These are phyloP conservation scores for Myocastor coypus DNA, from an alignment of 2,113 vertebrate species.

Conservation along the genomic window DNA sequence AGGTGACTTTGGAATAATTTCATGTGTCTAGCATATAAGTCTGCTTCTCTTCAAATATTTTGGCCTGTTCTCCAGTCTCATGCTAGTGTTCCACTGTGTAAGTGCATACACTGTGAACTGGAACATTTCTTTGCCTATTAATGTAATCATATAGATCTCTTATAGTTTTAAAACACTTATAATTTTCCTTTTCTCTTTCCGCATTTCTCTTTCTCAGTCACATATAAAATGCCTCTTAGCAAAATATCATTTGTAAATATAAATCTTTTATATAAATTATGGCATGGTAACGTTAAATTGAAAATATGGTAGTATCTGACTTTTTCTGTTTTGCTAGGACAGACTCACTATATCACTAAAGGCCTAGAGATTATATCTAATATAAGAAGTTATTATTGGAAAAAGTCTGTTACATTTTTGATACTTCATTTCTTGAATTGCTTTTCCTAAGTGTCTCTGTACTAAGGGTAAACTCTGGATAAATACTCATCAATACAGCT, in stretches of 20 bases:
- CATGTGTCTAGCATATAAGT: slow-evolving; percentile 55
- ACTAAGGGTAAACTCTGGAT: neutral
- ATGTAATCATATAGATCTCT: slow-evolving; percentile 23
- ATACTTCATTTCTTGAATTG: neutral
- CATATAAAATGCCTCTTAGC: neutral
- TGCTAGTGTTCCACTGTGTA: neutral
- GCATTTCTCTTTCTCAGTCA: neutral
- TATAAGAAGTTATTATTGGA: neutral
- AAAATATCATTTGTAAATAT: neutral
- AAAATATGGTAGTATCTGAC: slow-evolving; percentile 26
- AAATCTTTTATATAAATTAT: neutral
- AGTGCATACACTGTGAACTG: slow-evolving; percentile 46
- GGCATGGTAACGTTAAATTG: neutral
- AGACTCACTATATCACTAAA: neutral
- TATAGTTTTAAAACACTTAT: slow-evolving; percentile 20
- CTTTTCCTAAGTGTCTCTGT: neutral
- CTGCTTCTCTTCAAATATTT: slow-evolving; percentile 50
- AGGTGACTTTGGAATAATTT: slow-evolving; percentile 75
- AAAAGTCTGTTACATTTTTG: neutral
- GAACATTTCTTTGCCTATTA: slow-evolving; percentile 53
- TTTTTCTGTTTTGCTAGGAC: neutral
- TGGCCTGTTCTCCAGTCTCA: slow-evolving; percentile 22
- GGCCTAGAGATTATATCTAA: neutral
- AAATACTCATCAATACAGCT: neutral
- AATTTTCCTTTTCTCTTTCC: neutral